A percentile compares a stretch with the other conserved stretches of the same genome.
phyloP scores from a whole-genome alignment of 1,140 invertebrate species.

The Branchinecta lindahli region DNA sequence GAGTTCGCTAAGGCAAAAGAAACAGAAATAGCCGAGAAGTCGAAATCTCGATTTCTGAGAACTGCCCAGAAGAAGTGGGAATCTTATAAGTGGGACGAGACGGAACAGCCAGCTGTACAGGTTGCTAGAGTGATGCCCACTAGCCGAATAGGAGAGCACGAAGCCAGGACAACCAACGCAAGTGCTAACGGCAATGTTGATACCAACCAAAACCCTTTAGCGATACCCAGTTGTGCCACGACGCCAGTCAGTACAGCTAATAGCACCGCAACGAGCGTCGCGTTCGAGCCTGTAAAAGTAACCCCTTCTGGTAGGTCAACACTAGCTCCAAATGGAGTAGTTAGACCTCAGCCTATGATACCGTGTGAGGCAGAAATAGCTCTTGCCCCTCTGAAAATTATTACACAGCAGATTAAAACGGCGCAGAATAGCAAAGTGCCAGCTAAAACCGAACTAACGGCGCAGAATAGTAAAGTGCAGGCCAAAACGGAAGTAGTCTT shows the following conservation, averaged over 20 bases:
- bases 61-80: slow-evolving; percentile 35
- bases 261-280: not conserved
- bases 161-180: not conserved
- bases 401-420: not conserved
- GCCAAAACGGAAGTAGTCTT: not conserved
- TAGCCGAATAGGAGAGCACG: not conserved
- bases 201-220: not conserved
- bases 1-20: slow-evolving; percentile 40
- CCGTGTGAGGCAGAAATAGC: not conserved
- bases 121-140: not conserved
- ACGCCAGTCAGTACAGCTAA: not conserved
- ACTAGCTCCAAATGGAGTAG: not conserved
- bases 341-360: too few relatives aligned
- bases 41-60: slow-evolving; percentile 31
- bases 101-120: not conserved
- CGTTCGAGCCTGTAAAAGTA: not conserved
- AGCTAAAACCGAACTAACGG: not conserved
- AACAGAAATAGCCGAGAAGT: slow-evolving; percentile 32
- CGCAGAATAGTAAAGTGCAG: not conserved
- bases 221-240: not conserved
- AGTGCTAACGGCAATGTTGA: not conserved
- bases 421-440: not conserved
- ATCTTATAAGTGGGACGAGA: slow-evolving; percentile 28
- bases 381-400: not conserved
- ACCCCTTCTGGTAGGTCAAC: not conserved